Conservation (phyloP, 2,797 vertebrate species). For the Scolopax rusticola region DNA sequence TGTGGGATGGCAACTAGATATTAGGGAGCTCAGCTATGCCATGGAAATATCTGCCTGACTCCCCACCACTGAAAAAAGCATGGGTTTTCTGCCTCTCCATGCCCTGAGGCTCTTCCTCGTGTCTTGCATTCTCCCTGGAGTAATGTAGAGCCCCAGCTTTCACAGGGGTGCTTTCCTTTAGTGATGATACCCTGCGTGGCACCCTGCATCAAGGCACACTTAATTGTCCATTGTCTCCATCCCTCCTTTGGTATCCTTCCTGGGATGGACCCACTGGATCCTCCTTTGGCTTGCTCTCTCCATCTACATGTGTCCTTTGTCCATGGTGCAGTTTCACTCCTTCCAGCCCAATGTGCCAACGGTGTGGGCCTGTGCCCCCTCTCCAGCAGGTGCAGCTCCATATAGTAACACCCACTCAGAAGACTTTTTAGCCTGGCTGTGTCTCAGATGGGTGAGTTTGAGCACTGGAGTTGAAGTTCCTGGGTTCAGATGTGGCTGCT, state of each 20-base stretch:
- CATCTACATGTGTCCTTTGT: neutral
- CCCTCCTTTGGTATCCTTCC: neutral
- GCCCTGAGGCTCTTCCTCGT: neutral
- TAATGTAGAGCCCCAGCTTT: neutral
- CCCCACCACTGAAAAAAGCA: rapidly evolving
- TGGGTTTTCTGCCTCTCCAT: neutral
- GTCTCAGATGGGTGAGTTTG: neutral
- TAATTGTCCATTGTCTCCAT: neutral
- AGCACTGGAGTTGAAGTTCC: neutral
- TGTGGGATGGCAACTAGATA: neutral
- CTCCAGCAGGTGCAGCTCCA: neutral
- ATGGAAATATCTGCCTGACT: neutral
- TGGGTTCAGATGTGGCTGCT: neutral
- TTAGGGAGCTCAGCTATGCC: neutral
- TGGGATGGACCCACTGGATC: neutral
- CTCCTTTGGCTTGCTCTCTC: neutral
- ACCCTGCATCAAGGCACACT: neutral
- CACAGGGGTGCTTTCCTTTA: neutral
- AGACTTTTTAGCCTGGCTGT: rapidly evolving
- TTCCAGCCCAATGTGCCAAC: neutral
- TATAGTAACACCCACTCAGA: rapidly evolving
- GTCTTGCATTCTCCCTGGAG: neutral
- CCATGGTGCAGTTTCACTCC: neutral
- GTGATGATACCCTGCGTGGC: neutral
- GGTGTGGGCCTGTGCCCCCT: neutral